Base-by-base conservation (phyloP, 1,140 invertebrate genomes). In the Bombus confusus region DNA sequence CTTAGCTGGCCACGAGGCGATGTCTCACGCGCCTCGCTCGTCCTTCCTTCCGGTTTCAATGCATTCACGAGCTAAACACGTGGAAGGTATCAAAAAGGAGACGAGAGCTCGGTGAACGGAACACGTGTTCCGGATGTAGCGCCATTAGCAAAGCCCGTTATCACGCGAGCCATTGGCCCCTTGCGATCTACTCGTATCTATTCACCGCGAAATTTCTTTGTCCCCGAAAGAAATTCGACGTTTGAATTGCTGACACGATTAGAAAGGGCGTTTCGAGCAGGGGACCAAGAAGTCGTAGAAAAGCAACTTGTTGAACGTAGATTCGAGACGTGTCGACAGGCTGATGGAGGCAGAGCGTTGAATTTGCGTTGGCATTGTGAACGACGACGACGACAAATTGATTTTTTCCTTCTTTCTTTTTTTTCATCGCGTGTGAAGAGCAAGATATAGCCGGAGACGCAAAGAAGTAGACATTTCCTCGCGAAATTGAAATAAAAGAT, bases 41-140 rank as follows among this genome's bases (percentile, higher is more conserved):
- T 87, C 76, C 89, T 93, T 92, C 85, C 90, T 93, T 93, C 91
- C 92, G 91, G 90, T 89, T 80, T 76, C 91, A 85, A 87, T 72
- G 77, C 34, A 72, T 80, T 85, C 83, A 80, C 62, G 59, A 57
- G 31, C 73, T 80, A 71, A 90, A 91, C 91, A 90, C 90, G 92
- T 93, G 92, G 80, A 87, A 84, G 68, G 86, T 87, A 90, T 93
- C 84, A 91, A 92, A 52, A 86, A 88, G 87, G 31, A 47, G 25
- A 76, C 31, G 28, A 73, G 64, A 52, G 64, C 39, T 37, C 73
- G 73, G 10, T 15, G 73, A 57, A 43, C 43, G 52, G 28, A n/a
- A 66, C 62, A 78, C 82, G 82, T 84, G 84, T 82, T 37, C 79
- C 84, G 84, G 71, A 86, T 81, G 62, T 59, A 43, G n/a, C 43